A percentile compares a stretch with the other conserved stretches of the same genome.
phyloP scores from a whole-genome alignment of 2,113 vertebrate species.

The Nycticebus coucang region DNA sequence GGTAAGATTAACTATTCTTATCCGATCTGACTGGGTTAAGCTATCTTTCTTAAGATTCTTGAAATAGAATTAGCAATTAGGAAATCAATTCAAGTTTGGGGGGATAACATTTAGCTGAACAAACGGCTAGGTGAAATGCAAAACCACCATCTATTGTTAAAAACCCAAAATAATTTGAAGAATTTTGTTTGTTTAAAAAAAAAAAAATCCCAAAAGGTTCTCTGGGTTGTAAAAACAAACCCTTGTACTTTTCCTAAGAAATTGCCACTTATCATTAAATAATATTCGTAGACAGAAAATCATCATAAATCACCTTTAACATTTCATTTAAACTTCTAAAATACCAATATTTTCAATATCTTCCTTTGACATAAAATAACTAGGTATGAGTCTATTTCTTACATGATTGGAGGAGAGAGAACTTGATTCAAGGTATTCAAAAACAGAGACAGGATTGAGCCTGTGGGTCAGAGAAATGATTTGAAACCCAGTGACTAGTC shows the following conservation, averaged over 20 bases:
- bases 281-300: constrained; percentile 4
- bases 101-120: not conserved
- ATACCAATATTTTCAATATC: not conserved
- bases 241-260: constrained; percentile 30
- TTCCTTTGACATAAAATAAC: not conserved
- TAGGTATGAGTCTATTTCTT: not conserved
- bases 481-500: not conserved
- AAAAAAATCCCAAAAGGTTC: not conserved
- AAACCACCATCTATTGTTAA: constrained; percentile 5
- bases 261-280: not conserved
- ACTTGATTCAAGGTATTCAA: not conserved
- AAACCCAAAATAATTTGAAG: constrained; percentile 36
- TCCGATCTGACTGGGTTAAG: not conserved
- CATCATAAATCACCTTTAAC: not conserved
- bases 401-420: not conserved
- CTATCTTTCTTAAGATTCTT: constrained; percentile 2
- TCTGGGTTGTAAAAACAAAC: not conserved
- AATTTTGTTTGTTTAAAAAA: constrained; percentile 23
- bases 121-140: not conserved
- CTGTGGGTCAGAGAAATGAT: not conserved
- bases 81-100: not conserved
- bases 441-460: not conserved
- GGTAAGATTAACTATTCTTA: not conserved
- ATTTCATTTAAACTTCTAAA: constrained; percentile 15
- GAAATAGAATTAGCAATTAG: constrained; percentile 31